Conservation (phyloP, 2,888 invertebrate genomes). For the Chesias legatella region DNA sequence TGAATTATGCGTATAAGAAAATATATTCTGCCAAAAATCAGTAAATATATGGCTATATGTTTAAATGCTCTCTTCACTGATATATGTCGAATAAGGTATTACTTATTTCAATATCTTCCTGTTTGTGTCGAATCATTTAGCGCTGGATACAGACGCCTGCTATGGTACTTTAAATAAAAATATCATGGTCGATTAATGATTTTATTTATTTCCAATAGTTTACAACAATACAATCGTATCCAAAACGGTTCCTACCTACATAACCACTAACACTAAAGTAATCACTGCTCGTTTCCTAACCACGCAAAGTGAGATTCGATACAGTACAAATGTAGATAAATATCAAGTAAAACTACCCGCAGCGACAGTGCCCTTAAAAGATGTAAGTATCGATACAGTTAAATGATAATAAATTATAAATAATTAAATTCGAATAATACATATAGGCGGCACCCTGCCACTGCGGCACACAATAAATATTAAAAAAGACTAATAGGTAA, state of each 20-base stretch:
- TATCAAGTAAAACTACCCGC: slow-evolving; percentile 31
- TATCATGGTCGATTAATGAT: slow-evolving; percentile 45
- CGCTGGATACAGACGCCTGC: too few species aligned
- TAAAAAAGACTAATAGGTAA: slow-evolving; percentile 27
- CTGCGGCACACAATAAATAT: slow-evolving; percentile 41
- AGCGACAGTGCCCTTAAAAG: slow-evolving; percentile 28
- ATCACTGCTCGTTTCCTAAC: slow-evolving; percentile 51
- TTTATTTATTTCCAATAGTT: slow-evolving; percentile 61
- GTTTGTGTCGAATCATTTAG: too few species aligned
- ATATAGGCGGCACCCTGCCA: slow-evolving; percentile 24
- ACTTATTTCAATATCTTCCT: too few species aligned
- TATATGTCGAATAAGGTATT: too few species aligned
- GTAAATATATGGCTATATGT: too few species aligned
- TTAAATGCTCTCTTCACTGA: too few species aligned
- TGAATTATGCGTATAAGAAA: too few species aligned
- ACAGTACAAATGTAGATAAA: slow-evolving; percentile 36
- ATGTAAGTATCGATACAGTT: slow-evolving; percentile 12
- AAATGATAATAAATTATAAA: slow-evolving; percentile 23
- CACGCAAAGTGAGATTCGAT: slow-evolving; percentile 44
- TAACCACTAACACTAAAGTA: slow-evolving; percentile 52
- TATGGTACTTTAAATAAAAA: slow-evolving; percentile 24
- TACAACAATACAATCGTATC: slow-evolving; percentile 68
- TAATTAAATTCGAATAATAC: slow-evolving; percentile 31
- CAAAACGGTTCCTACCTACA: slow-evolving; percentile 59
- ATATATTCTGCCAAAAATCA: too few species aligned